Conservation (phyloP, 1,140 invertebrate genomes). For the Cyclina sinensis region DNA sequence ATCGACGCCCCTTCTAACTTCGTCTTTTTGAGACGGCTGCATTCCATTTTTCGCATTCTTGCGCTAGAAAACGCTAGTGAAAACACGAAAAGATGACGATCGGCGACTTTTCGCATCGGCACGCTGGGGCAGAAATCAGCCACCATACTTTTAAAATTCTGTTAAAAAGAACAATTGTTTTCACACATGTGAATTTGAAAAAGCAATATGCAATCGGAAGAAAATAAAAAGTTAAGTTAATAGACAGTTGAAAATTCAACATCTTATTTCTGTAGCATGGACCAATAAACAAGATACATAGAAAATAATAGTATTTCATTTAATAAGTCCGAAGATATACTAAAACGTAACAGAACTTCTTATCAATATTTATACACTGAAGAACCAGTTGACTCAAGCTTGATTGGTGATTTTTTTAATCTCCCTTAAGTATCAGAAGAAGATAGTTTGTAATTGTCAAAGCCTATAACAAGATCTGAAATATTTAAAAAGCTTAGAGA, state of each 20-base stretch:
- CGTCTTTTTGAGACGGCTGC: too few species aligned
- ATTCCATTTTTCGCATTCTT: too few species aligned
- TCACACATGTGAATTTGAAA: constrained; percentile 64
- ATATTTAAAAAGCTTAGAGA: constrained; percentile 40
- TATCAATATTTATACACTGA: constrained; percentile 70
- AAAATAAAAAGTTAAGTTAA: constrained; percentile 53
- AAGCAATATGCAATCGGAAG: constrained; percentile 27
- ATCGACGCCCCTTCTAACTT: too few species aligned
- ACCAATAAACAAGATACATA: constrained; percentile 56
- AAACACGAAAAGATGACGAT: too few species aligned
- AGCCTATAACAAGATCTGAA: constrained; percentile 54
- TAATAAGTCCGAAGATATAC: constrained; percentile 57
- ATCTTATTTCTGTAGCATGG: constrained; percentile 63
- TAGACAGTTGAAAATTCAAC: constrained; percentile 68
- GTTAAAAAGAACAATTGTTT: too few species aligned
- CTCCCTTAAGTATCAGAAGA: constrained; percentile 59
- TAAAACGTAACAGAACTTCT: constrained; percentile 63
- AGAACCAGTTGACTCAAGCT: constrained; percentile 58
- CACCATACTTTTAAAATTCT: too few species aligned
- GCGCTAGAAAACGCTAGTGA: too few species aligned
- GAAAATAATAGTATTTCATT: constrained; percentile 13
- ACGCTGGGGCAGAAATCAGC: too few species aligned
- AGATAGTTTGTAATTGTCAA: constrained; percentile 39
- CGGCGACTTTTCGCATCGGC: too few species aligned
- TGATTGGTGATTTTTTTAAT: constrained; percentile 57